Conservation (phyloP, 2,888 invertebrate genomes). For the Nasonia oneida region DNA sequence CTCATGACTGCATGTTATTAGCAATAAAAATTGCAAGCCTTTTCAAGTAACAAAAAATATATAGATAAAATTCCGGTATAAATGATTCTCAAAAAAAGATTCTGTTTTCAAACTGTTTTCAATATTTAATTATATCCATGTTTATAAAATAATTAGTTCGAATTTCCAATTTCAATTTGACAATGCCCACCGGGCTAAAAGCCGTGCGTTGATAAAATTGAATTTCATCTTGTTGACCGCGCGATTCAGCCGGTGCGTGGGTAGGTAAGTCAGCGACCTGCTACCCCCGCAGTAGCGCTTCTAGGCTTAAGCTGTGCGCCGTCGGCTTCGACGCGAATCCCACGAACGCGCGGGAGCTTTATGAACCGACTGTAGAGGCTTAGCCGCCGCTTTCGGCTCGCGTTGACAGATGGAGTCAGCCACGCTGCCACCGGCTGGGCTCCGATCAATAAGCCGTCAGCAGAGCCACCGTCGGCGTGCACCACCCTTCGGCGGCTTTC, state of each 20-base stretch:
- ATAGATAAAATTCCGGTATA: no score
- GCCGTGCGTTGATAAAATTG: conserved; percentile 30
- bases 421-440: not conserved
- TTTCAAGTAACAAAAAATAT: no score
- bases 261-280: conserved; percentile 44
- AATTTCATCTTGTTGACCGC: not conserved
- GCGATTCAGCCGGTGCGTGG: not conserved
- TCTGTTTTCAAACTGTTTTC: no score
- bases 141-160: no score
- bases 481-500: not conserved
- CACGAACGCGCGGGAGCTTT: not conserved
- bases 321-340: not conserved
- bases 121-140: no score
- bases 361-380: not conserved
- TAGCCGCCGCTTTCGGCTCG: not conserved
- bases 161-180: not conserved
- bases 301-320: not conserved
- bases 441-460: conserved; percentile 29
- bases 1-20: no score
- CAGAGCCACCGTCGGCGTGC: not conserved
- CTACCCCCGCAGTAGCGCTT: not conserved
- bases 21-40: no score
- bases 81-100: no score
- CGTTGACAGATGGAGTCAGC: conserved; percentile 38
- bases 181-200: not conserved